These are phyloP conservation scores for Bergia puertoricense DNA, from an alignment of 92 coral and sea anemone genomes.

Conservation along the genomic window DNA sequence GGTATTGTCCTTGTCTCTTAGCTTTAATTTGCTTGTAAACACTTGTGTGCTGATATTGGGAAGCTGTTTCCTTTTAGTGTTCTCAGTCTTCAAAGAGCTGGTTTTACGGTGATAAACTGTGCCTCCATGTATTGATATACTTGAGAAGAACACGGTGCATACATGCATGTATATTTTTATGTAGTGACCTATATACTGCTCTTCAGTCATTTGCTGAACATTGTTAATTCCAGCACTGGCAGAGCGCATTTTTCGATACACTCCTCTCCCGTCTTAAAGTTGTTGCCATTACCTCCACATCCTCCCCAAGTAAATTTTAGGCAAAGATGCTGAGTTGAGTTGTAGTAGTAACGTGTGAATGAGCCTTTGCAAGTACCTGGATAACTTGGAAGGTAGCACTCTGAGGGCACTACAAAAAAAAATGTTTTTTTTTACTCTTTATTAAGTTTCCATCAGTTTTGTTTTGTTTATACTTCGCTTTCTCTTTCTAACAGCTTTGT, in stretches of 20 bases:
- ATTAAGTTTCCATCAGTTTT: background rate
- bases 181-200: background rate
- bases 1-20: background rate
- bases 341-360: background rate
- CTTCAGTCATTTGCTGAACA: background rate
- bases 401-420: background rate
- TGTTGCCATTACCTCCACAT: slow-evolving; percentile 18
- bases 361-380: slow-evolving; percentile 11
- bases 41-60: background rate
- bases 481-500: no score
- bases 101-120: background rate
- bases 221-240: background rate
- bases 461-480: no score
- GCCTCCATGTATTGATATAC: no score
- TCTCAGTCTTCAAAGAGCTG: no score
- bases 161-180: no score
- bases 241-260: slow-evolving; percentile 13
- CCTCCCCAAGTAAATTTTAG: slow-evolving; percentile 15
- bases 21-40: background rate
- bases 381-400: slow-evolving; percentile 14
- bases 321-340: background rate
- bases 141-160: no score
- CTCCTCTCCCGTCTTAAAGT: background rate
- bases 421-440: background rate
- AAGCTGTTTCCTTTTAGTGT: no score